Evolutionary conservation across 2,888 invertebrate genomes (phyloP), one percentile per base, ranked within the genome.

Genomic region (Lasioglossum lativentre): DNA sequence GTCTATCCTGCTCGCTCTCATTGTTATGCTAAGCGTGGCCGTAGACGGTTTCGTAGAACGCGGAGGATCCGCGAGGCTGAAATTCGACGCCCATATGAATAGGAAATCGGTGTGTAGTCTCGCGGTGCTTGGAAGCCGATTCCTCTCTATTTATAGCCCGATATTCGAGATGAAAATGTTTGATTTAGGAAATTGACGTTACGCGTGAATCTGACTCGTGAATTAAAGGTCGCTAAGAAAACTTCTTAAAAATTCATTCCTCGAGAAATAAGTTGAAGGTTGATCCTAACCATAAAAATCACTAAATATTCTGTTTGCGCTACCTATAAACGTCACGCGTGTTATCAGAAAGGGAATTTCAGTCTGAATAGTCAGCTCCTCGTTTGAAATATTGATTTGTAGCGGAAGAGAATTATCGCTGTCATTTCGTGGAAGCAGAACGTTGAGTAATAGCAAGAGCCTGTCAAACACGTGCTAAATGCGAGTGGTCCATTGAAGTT

Each of bases 1-100:
- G 30, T 19, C 19, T 3, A 6, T 63, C 63, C 30, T 63, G 8
- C 86, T 87, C 86, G 75, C 87, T 90, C 88, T 93, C 91, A 92
- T 94, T 93, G 93, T 94, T 92, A 93, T 93, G 93, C 92, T 93
- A 93, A 94, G 89, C 91, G 90, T 78, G 90, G 92, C 92, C 92
- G 90, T 91, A 90, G 91, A 91, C 85, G 87, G 89, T 70, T 75
- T 68, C 79, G 14, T 45, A 70, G 81, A 88, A 86, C 74, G 85
- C 82, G 70, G 75, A 38, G 77, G 59, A 75, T 68, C 77, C 47
- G 23, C 47, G n/a, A 66, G n/a, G 40, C 73, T 70, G 76, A 66
- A 84, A 84, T 72, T 87, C 78, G 59, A 72, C 52, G 66, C 27
- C 56, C 42, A 59, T 76, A 47, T 47, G 87, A 86, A 83, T 78